Conservation (phyloP, 2,113 vertebrate species). For the Hypanus sabinus region DNA sequence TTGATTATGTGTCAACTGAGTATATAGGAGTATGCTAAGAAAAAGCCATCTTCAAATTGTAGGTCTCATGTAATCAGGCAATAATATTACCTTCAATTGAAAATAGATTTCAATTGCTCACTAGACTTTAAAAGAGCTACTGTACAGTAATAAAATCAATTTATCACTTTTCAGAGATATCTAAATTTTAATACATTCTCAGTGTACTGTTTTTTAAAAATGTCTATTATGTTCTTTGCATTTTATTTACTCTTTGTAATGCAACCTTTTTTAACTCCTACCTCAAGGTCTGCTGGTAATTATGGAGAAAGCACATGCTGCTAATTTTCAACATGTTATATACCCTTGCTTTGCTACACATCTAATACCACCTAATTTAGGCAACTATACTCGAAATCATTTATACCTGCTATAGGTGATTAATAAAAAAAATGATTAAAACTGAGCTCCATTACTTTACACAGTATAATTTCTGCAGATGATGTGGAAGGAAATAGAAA, state of each 20-base stretch:
- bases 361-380: constrained; percentile 9
- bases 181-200: not conserved
- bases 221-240: not conserved
- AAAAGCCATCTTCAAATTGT: not conserved
- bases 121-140: not conserved
- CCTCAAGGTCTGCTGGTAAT: not conserved
- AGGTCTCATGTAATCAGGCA: not conserved
- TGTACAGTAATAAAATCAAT: not conserved
- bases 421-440: constrained; percentile 2
- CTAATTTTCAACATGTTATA: not conserved
- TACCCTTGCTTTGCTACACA: not conserved
- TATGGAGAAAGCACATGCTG: not conserved
- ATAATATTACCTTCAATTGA: not conserved
- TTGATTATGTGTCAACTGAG: not conserved
- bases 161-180: not conserved
- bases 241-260: too few relatives aligned
- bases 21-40: not conserved
- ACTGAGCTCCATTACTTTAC: not conserved
- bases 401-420: not conserved
- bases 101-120: not conserved
- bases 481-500: not conserved
- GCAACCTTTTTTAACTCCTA: not conserved
- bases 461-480: not conserved
- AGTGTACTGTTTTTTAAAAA: not conserved
- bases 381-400: constrained; percentile 1